These are phyloP conservation scores for Bufo bufo DNA, from an alignment of 2,113 vertebrate species.

Conservation along the genomic window DNA sequence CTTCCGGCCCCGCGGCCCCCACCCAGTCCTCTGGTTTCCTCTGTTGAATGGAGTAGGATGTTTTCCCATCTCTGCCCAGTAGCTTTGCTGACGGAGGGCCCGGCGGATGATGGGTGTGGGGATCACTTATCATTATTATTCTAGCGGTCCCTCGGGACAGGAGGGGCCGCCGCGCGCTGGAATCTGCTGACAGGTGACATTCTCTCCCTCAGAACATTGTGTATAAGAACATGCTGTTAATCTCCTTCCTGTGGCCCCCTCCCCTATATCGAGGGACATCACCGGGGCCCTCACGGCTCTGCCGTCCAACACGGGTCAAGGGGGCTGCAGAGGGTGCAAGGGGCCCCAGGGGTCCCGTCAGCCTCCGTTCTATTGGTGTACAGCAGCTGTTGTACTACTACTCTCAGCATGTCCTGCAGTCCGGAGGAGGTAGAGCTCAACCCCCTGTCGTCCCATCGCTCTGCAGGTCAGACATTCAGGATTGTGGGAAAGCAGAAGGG, in stretches of 20 bases:
- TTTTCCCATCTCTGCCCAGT: slow-evolving; percentile 49
- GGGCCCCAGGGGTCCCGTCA: too few relatives aligned
- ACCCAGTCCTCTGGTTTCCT: slow-evolving; percentile 50
- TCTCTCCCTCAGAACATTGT: slow-evolving; percentile 45
- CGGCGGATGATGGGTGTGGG: neutral
- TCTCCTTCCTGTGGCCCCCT: neutral
- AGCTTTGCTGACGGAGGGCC: slow-evolving; percentile 1
- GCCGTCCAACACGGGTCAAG: neutral
- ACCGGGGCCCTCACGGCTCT: too few relatives aligned
- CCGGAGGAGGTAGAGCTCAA: too few relatives aligned
- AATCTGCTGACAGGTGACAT: slow-evolving; percentile 58
- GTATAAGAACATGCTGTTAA: slow-evolving; percentile 10
- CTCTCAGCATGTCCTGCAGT: too few relatives aligned
- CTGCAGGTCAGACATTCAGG: neutral
- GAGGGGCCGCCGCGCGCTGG: neutral
- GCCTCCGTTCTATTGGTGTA: too few relatives aligned
- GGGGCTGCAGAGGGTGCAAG: too few relatives aligned
- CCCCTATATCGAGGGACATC: too few relatives aligned
- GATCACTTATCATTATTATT: slow-evolving; percentile 1
- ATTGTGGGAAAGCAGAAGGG: neutral
- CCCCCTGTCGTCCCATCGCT: neutral
- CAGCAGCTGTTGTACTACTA: too few relatives aligned
- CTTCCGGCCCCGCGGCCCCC: slow-evolving; percentile 34
- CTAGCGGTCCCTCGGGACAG: neutral
- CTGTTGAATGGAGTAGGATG: slow-evolving; percentile 53